A percentile compares a stretch with the other conserved stretches of the same genome.
Evolutionary conservation across 2,113 vertebrate genomes (phyloP).

Genomic region (Bubalus kerabau): DNA sequence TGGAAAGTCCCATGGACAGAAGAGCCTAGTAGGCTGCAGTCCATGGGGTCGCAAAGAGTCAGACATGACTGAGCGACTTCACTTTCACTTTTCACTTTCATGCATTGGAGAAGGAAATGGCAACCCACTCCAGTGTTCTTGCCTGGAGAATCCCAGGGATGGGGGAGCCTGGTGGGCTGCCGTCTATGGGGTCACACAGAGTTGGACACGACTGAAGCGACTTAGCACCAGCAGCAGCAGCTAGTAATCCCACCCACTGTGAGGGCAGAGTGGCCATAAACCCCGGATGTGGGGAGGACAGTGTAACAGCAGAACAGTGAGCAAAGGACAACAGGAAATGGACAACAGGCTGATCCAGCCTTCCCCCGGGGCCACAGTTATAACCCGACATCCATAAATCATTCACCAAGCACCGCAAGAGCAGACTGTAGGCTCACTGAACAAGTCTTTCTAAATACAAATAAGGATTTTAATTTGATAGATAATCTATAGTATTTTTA

Average conservation of each 20-base stretch:
- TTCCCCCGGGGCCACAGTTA: neutral
- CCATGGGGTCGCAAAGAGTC: neutral
- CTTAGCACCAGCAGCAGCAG: neutral
- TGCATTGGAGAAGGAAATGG: neutral
- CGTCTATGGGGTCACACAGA: neutral
- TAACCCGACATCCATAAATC: neutral
- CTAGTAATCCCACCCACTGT: neutral
- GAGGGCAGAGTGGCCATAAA: neutral
- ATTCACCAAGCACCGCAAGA: neutral
- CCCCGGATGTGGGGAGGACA: neutral
- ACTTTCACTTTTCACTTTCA: too few relatives aligned
- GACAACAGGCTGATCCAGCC: neutral
- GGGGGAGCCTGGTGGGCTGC: too few relatives aligned
- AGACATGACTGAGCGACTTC: neutral
- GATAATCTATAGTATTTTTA: neutral
- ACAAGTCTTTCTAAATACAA: neutral
- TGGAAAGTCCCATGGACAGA: neutral
- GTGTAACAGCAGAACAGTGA: neutral
- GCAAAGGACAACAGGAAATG: neutral
- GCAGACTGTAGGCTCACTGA: neutral
- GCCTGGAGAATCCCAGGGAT: neutral
- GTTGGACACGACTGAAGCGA: too few relatives aligned
- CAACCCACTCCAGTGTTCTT: neutral
- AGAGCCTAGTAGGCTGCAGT: neutral
- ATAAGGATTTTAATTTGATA: conserved; percentile 19